phyloP scores from a whole-genome alignment of 2,797 vertebrate species.

The Hephaestus fuliginosus region DNA sequence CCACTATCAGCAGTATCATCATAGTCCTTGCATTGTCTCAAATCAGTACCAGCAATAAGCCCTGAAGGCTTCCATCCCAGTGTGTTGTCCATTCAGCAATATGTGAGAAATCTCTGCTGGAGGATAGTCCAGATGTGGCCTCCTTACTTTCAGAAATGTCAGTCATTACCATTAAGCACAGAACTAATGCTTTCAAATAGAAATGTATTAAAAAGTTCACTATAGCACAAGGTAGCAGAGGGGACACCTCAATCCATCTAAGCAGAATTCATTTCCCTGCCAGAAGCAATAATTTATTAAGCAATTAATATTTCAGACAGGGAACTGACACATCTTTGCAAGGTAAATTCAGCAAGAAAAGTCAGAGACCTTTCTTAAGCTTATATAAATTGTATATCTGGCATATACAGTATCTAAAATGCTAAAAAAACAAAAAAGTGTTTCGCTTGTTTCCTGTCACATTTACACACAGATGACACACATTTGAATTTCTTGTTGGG shows the following conservation, averaged over 20 bases:
- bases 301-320: conserved; percentile 40
- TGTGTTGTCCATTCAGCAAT: conserved; percentile 41
- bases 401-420: not conserved
- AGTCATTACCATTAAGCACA: conserved; percentile 31
- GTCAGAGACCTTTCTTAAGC: not conserved
- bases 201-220: conserved; percentile 22
- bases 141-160: conserved; percentile 19
- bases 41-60: conserved; percentile 1
- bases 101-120: conserved; percentile 5
- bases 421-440: not conserved
- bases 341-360: conserved; percentile 20
- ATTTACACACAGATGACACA: not conserved
- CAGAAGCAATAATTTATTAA: conserved; percentile 42
- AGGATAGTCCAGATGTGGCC: conserved; percentile 24
- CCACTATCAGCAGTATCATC: conserved; percentile 8
- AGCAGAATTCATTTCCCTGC: conserved; percentile 21
- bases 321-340: conserved; percentile 17
- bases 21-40: not conserved
- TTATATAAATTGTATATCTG: not conserved
- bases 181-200: conserved; percentile 34
- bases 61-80: conserved; percentile 11
- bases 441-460: not conserved
- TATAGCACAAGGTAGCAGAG: conserved; percentile 1
- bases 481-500: not conserved
- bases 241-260: conserved; percentile 13